A percentile compares a stretch with the other conserved stretches of the same genome.
These are phyloP conservation scores for Xerus rutilus DNA, from an alignment of 2,797 vertebrate genomes.

Conservation along the genomic window DNA sequence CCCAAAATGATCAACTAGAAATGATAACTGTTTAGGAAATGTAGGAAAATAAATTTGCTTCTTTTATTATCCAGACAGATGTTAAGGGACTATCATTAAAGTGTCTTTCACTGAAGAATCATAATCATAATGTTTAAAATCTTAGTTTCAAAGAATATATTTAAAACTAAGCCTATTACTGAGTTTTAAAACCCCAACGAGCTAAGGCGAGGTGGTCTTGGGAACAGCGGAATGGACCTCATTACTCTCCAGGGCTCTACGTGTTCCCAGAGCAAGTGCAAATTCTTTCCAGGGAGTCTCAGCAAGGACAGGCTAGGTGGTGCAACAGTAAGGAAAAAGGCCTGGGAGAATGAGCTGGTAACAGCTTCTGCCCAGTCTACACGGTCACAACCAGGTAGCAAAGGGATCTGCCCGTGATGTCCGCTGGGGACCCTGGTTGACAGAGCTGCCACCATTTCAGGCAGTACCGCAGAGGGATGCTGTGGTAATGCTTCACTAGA, in stretches of 20 bases:
- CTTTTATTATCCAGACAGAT: background rate
- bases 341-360: background rate
- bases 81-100: background rate
- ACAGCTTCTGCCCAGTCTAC: background rate
- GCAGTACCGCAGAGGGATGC: background rate
- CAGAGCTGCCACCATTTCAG: background rate
- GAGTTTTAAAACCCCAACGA: background rate
- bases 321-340: background rate
- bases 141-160: background rate
- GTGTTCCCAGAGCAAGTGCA: background rate
- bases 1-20: background rate
- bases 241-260: too few relatives aligned
- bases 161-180: background rate
- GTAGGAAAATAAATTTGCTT: background rate
- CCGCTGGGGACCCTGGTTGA: background rate
- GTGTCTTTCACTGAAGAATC: background rate
- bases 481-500: background rate
- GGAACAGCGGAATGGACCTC: background rate
- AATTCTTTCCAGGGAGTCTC: background rate
- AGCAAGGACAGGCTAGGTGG: background rate
- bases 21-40: background rate
- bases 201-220: too few relatives aligned
- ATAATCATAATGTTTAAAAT: background rate
- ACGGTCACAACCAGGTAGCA: background rate
- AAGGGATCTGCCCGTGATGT: background rate